phyloP scores from a whole-genome alignment of 2,113 vertebrate species.

The Turdus rufiventris region DNA sequence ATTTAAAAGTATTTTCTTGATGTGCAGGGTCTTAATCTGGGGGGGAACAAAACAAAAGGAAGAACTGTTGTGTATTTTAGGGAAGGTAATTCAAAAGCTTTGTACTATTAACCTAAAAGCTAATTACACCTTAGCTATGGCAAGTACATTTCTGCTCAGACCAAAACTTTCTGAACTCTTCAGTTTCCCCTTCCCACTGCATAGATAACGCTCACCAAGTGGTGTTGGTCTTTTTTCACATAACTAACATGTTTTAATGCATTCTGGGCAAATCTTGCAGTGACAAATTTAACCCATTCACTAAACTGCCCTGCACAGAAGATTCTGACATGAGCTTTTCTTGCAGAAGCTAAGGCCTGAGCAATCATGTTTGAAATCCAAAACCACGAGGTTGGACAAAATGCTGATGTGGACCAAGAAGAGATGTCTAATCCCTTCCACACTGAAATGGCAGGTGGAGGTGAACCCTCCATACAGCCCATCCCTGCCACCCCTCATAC shows the following conservation, averaged over 20 bases:
- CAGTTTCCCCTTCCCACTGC: background rate
- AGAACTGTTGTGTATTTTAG: background rate
- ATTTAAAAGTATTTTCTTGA: background rate
- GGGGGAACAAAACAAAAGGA: background rate
- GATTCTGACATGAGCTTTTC: background rate
- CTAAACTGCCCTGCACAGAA: background rate
- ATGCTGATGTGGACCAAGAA: background rate
- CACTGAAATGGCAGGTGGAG: background rate
- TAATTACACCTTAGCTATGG: background rate
- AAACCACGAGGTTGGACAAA: background rate
- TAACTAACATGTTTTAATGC: background rate
- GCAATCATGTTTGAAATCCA: background rate
- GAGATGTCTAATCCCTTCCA: background rate
- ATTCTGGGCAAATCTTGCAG: background rate
- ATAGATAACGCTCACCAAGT: background rate
- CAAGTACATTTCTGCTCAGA: background rate
- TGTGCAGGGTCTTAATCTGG: background rate
- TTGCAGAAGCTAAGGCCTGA: background rate
- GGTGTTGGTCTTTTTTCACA: background rate
- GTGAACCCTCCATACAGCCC: background rate
- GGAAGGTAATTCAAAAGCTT: background rate
- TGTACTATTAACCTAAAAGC: background rate
- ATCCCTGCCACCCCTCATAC: background rate
- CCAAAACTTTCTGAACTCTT: background rate
- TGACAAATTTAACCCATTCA: background rate